Evolutionary conservation across 2,113 vertebrate genomes (phyloP), one percentile per base, ranked within the genome.

Genomic region (Prunella fulvescens): DNA sequence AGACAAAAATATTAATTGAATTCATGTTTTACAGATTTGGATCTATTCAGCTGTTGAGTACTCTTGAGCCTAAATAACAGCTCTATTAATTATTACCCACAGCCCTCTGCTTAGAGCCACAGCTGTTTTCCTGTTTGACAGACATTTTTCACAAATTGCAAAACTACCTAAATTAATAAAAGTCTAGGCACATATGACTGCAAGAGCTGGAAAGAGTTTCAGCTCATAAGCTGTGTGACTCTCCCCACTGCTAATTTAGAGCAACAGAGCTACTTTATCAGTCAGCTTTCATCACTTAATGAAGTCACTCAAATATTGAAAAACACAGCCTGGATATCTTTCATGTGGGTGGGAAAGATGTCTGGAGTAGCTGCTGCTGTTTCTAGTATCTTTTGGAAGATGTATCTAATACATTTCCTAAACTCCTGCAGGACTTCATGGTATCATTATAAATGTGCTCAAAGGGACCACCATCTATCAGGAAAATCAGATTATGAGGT

Each of bases 51-150:
- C 81, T 90, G 73, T 48, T 80, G 83, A 96, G 74, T 42, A 89
- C 62, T 88, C 81, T 94, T 81, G 91, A 60, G 44, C 14, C 86
- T 71, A 86, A 94, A 88, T 80, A 96, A 96, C 7, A 93, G 35
- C 76, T 87, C 86, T 92, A 93, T 88, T 96, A 96, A 84, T 92
- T 93, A 94, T 77, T 96, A 88, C 78, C 80, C 92, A 95, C 50
- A 73, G 79, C 78, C 29, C 54, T 83, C 78, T 90, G 22, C 57
- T 40, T 92, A 62, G 40, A 87, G 57, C 11, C 79, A 61, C 84
- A 94, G 79, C 67, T 95, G 92, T 25, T 95, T 67, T 90, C 78
- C 65, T 20, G 8, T 88, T 77, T 82, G 3, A 1, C 82, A 81
- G 88, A 62, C 48, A 86, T 86, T 93, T 95, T 80, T 81, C 78